These are phyloP conservation scores for Meteorus colon DNA, from an alignment of 2,888 invertebrate genomes.

Conservation along the genomic window DNA sequence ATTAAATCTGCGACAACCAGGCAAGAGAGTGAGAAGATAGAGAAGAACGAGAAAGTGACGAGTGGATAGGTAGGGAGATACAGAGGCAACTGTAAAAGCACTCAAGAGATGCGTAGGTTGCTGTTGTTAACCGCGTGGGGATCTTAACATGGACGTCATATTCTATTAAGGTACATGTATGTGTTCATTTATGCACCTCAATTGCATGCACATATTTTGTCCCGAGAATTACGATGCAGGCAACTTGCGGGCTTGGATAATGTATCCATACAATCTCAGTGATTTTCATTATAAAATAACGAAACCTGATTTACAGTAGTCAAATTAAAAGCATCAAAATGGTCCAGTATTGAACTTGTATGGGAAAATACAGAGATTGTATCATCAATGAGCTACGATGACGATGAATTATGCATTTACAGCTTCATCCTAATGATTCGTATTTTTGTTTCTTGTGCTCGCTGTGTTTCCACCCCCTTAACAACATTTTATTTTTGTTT, in stretches of 20 bases:
- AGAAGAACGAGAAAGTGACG: conserved; percentile 12
- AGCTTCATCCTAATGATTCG: neutral
- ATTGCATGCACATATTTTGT: no score
- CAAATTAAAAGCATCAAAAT: no score
- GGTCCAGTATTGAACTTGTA: no score
- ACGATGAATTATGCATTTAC: no score
- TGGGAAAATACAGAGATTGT: no score
- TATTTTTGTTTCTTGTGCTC: conserved; percentile 19
- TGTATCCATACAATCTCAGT: neutral
- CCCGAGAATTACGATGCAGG: no score
- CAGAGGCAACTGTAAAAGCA: conserved; percentile 1
- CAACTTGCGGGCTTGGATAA: neutral
- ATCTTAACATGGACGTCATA: conserved; percentile 8
- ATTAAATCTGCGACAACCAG: conserved; percentile 57
- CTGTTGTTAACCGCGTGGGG: conserved; percentile 14
- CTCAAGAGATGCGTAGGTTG: conserved; percentile 1
- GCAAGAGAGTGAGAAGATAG: conserved; percentile 39
- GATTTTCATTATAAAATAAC: no score
- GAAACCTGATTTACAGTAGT: no score
- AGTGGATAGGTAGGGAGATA: neutral
- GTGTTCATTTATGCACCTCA: neutral
- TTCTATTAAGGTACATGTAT: neutral
- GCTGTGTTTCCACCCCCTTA: neutral
- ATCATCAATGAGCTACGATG: no score
- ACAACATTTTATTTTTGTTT: conserved; percentile 35